phyloP scores from a whole-genome alignment of 2,113 vertebrate species.

The Empidonax traillii region DNA sequence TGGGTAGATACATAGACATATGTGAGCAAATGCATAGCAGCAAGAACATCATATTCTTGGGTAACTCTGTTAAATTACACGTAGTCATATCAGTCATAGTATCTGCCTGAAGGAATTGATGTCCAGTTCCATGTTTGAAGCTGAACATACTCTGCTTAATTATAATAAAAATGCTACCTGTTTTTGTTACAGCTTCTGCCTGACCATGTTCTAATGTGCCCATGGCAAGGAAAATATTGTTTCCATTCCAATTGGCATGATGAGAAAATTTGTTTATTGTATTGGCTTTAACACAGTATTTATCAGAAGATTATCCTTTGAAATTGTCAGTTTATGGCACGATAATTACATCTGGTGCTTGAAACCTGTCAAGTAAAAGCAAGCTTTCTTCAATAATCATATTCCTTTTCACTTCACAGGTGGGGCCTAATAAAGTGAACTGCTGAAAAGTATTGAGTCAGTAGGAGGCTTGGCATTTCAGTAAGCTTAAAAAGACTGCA shows the following conservation, averaged over 20 bases:
- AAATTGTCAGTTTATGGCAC: conserved; percentile 49
- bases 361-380: conserved; percentile 56
- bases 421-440: conserved; percentile 52
- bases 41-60: background rate
- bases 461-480: background rate
- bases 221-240: conserved; percentile 53
- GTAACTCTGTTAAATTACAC: background rate
- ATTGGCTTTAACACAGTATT: conserved; percentile 44
- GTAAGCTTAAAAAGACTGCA: background rate
- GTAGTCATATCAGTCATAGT: background rate
- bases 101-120: background rate
- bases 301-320: conserved; percentile 39
- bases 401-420: conserved; percentile 34
- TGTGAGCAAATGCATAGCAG: background rate
- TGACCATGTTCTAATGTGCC: background rate
- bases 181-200: background rate
- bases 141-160: background rate
- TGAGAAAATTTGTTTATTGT: conserved; percentile 1
- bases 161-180: conserved; percentile 7
- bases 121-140: background rate
- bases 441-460: conserved; percentile 12
- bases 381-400: conserved; percentile 3
- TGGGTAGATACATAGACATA: background rate
- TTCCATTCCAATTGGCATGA: conserved; percentile 45
- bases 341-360: conserved; percentile 54